Evolutionary conservation across 2,888 invertebrate genomes (phyloP), one percentile per base, ranked within the genome.

Genomic region (Ceraclea dissimilis): DNA sequence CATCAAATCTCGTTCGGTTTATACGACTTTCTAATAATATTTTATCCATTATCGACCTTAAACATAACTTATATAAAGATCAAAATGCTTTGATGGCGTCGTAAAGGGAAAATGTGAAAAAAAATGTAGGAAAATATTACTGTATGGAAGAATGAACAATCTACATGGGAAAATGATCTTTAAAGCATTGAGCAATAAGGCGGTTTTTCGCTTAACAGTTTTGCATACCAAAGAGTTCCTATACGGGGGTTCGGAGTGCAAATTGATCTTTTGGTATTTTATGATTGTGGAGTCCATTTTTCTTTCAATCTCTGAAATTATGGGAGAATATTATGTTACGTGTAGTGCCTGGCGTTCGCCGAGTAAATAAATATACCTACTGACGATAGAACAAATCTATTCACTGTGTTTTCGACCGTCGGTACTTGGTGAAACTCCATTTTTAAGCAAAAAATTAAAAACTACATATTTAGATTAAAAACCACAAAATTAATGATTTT

Each of bases 21-120:
- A 46, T 46, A 39, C 16, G 39, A 39, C n/a, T 16, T 26, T 26
- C 26, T 4, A n/a, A 39, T 13, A 39, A 39, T 39, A 39, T 39
- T 39, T n/a, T 5, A 39, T n/a, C 5, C 39, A 39, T 39, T 39
- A 39, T 39, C 39, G 13, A 13, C 39, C 39, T 39, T 39, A 39
- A 39, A 39, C 39, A 39, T 39, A 39, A 39, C 39, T 39, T 39
- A 39, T 16, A 39, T 39, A 39, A 39, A 39, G 39, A 39, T 39
- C 39, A 39, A n/a, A 39, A 8, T 39, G 8, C 39, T 16, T 13
- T 39, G 39, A 39, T 39, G 39, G 5, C 8, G 13, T 39, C 39
- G 39, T 39, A n/a, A 39, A 13, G 39, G 39, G 2, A 13, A 39
- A 39, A 39, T 39, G 13, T 4, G 39, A 39, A 39, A 13, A 39